A percentile compares a stretch with the other conserved stretches of the same genome.
phyloP scores from a whole-genome alignment of 1,140 invertebrate genomes.

The Trachymyrmex cornetzi region DNA sequence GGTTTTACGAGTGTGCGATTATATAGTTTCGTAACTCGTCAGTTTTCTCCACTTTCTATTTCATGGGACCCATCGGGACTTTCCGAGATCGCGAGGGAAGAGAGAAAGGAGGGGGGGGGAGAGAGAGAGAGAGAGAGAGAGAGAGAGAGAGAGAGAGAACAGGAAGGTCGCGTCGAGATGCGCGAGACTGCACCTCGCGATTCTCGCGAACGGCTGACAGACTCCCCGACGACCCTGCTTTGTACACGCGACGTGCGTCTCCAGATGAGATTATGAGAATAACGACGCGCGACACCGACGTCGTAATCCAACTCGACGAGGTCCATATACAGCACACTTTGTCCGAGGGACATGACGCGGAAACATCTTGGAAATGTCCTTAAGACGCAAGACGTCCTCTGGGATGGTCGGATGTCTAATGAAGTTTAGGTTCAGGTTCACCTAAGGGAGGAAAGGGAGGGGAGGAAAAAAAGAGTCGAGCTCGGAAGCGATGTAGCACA shows the following conservation, averaged over 20 bases:
- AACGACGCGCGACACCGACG: no score
- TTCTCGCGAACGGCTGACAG: neutral
- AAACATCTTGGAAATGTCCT: no score
- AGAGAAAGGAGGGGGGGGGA: no score
- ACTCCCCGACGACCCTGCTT: neutral
- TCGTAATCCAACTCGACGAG: neutral
- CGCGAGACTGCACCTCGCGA: constrained; percentile 14
- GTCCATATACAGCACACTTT: no score
- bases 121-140: no score
- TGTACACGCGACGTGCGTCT: neutral
- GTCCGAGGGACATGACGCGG: no score
- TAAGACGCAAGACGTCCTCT: no score
- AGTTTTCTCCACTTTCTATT: neutral
- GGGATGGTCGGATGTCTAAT: no score
- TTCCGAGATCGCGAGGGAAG: neutral
- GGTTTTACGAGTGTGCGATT: neutral
- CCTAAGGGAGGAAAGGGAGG: neutral
- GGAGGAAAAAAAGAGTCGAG: neutral
- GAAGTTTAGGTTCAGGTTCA: neutral
- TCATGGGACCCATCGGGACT: neutral
- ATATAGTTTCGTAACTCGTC: neutral
- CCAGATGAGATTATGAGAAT: no score
- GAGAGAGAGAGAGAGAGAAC: neutral
- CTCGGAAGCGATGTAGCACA: neutral
- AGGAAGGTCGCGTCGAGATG: constrained; percentile 17